A percentile compares a stretch with the other conserved stretches of the same genome.
Conservation (phyloP, 2,797 vertebrate species). For the Artibeus lituratus region DNA sequence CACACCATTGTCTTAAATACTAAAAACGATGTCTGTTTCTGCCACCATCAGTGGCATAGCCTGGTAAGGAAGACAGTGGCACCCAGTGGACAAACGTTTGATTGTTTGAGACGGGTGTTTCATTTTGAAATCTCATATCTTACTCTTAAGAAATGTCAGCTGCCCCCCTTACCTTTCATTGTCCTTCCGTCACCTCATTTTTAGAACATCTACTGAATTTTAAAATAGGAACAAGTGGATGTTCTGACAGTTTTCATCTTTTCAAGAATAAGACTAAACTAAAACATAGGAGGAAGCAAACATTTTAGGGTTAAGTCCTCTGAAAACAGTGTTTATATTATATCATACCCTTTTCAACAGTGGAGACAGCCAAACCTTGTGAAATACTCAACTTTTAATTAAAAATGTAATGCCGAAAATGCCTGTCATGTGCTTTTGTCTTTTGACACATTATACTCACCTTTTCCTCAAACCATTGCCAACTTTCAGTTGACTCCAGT, state of each 20-base stretch:
- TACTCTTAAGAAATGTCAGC: neutral
- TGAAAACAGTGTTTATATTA: neutral
- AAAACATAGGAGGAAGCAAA: neutral
- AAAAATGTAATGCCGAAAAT: slow-evolving; percentile 45
- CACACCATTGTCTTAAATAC: neutral
- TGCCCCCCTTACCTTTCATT: neutral
- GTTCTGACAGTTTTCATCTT: neutral
- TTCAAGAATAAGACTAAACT: neutral
- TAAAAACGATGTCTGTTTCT: neutral
- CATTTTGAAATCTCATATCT: neutral
- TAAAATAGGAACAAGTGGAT: neutral
- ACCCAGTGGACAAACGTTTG: slow-evolving; percentile 71
- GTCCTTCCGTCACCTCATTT: neutral
- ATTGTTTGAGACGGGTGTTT: slow-evolving; percentile 30
- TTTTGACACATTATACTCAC: neutral
- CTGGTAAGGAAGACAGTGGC: slow-evolving; percentile 69
- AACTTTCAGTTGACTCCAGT: slow-evolving; percentile 14
- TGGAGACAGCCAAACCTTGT: slow-evolving; percentile 28
- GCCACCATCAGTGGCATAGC: neutral
- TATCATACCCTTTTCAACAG: neutral
- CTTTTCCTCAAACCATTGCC: neutral
- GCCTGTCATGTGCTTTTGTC: neutral
- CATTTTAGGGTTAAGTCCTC: slow-evolving; percentile 15
- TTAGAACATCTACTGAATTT: neutral
- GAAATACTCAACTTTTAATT: slow-evolving; percentile 55